Conservation (phyloP, 2,797 vertebrate genomes). For the Triplophysa yarkandensis region DNA sequence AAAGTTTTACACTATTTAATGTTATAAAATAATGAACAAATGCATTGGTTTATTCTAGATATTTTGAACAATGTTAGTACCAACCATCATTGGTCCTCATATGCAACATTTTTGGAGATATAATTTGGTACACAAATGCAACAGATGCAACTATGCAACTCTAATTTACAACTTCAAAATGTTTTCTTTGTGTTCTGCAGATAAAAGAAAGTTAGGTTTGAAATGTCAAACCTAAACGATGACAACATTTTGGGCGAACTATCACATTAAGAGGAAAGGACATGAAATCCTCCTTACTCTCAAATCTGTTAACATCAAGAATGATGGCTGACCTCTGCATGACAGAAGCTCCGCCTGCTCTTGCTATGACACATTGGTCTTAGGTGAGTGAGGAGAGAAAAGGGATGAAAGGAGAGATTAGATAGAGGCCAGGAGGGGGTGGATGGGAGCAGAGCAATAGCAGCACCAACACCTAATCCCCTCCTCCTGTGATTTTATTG, state of each 20-base stretch:
- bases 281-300: slow-evolving; percentile 11
- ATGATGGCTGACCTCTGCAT: slow-evolving; percentile 30
- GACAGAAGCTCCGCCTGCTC: slow-evolving; percentile 35
- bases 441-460: slow-evolving; percentile 69
- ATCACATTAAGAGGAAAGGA: slow-evolving; percentile 11
- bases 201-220: background rate
- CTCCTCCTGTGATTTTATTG: slow-evolving; percentile 78
- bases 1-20: too few species aligned
- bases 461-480: slow-evolving; percentile 69
- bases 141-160: too few species aligned
- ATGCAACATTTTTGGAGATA: too few species aligned
- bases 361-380: slow-evolving; percentile 45
- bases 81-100: too few species aligned
- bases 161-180: too few species aligned
- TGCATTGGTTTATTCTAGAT: too few species aligned
- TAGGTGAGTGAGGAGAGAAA: slow-evolving; percentile 40
- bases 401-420: slow-evolving; percentile 43
- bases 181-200: too few species aligned
- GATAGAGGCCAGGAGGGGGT: slow-evolving; percentile 30
- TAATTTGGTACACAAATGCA: too few species aligned
- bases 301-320: slow-evolving; percentile 20
- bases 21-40: too few species aligned
- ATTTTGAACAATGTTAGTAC: too few species aligned
- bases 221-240: too few species aligned
- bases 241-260: background rate